phyloP scores from a whole-genome alignment of 2,113 vertebrate species.

The Burhinus oedicnemus region DNA sequence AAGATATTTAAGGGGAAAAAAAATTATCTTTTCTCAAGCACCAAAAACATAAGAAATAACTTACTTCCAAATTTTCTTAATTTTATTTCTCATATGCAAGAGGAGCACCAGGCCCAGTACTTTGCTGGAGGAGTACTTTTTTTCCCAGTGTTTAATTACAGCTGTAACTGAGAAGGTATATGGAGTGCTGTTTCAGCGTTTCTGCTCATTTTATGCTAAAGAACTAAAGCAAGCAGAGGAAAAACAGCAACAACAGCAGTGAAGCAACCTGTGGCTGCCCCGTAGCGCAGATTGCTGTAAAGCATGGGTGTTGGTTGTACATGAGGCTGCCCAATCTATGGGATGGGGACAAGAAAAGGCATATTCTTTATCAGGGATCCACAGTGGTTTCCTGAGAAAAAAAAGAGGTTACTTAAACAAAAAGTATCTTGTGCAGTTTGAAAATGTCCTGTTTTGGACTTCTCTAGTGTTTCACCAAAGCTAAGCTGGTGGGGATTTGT shows the following conservation, averaged over 20 bases:
- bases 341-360: not conserved
- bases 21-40: not conserved
- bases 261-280: not conserved
- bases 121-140: not conserved
- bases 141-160: not conserved
- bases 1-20: not conserved
- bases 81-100: not conserved
- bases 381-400: not conserved
- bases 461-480: not conserved
- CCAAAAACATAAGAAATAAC: not conserved
- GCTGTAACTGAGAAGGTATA: not conserved
- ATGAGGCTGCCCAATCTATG: rapidly evolving
- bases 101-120: not conserved
- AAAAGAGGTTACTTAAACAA: not conserved
- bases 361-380: not conserved
- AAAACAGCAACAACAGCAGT: not conserved
- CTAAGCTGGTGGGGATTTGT: not conserved
- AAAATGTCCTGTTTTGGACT: not conserved
- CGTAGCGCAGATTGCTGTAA: not conserved
- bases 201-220: not conserved
- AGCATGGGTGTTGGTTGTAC: not conserved
- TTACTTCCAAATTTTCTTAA: not conserved
- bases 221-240: not conserved
- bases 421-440: not conserved
- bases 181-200: not conserved